Evolutionary conservation across 2,888 invertebrate species (phyloP), one percentile per base, ranked within the genome.

Genomic region (Napeogenes sylphis): DNA sequence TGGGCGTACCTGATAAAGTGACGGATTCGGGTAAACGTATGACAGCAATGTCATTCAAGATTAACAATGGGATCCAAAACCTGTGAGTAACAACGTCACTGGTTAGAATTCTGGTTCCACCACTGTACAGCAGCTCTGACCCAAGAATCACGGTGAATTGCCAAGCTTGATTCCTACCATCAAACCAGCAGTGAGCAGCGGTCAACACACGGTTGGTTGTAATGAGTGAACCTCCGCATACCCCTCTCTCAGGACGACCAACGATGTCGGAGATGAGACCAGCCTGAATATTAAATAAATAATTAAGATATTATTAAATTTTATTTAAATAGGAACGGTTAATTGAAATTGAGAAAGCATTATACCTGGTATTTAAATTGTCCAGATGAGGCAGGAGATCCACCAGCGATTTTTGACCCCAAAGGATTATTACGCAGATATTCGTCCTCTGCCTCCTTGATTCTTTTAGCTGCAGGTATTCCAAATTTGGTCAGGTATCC

Each of bases 131-230:
- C 0, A 70, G 45, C 4, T 61, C 63, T 6, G 83, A 77, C 12
- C 82, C 85, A 1, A 85, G 76, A 0, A 84, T 77, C 0, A 84
- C 81, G 3, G 73, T 79, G 14, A 81, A 61, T 32, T 71, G 70
- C 76, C 78, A 80, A 2, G 73, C 84, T 55, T 81, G 82, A 67
- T 79, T 71, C 0, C 32, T 0, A n/a, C 85, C 85, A 56, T 85
- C 85, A 46, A 63, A 76, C 85, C 85, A 85, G 70, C 85, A 85
- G 65, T 85, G 85, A n/a, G 84, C 85, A 45, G 85, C 85, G 0
- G 84, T 84, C 12, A 80, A 38, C 1, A 83, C 70, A 8, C 78
- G 73, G 58, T 67, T 70, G 2, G 62, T 4, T 32, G 66, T 76
- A 46, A 85, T 33, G 0, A 85, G 70, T 3, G 81, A 77, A 53